Evolutionary conservation across 1,140 invertebrate species (phyloP), one percentile per base, ranked within the genome.

Genomic region (Pseudomyrmex sp.): DNA sequence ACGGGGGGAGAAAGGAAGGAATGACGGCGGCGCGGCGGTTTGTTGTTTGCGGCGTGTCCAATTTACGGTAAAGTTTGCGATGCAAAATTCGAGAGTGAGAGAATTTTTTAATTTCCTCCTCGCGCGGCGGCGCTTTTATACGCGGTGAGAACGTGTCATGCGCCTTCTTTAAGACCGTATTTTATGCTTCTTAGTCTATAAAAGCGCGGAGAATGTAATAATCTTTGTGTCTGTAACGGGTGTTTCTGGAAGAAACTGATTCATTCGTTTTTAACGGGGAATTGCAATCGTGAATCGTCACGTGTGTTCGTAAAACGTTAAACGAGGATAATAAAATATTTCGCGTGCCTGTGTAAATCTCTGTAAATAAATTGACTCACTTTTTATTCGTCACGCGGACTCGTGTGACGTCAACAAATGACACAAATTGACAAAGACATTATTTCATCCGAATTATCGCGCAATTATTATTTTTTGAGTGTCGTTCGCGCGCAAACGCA

Each of bases 101-200:
- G 54, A 56, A 20, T 68, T 79, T 79, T 79, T 79, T 70, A 59
- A 79, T 79, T 70, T 79, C 18, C 65, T 58, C 44, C 2, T 35
- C 35, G 13, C 54, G 15, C 46, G 66, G 76, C 46, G 76, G 44
- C 66, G 13, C 54, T 72, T 77, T 70, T 35, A 35, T 70, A 12
- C 63, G 35, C 35, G 9, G 9, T 15, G 23, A 9, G 9, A 9
- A 62, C 58, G n/a, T 9, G 15, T 54, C 48, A 26, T 54, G 26
- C 66, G 65, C 20, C 70, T 70, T 13, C 44, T 35, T 52, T 80
- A 72, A 80, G 50, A 54, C 66, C 20, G 58, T 59, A 80, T 23
- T 80, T 80, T 70, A 72, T 72, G 76, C 44, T 61, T 72, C 54
- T 70, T 35, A 44, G 44, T 35, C 44, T 70, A 13, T 46, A 13